Evolutionary conservation across 2,113 vertebrate species (phyloP).

Genomic region (Uria aalge): DNA sequence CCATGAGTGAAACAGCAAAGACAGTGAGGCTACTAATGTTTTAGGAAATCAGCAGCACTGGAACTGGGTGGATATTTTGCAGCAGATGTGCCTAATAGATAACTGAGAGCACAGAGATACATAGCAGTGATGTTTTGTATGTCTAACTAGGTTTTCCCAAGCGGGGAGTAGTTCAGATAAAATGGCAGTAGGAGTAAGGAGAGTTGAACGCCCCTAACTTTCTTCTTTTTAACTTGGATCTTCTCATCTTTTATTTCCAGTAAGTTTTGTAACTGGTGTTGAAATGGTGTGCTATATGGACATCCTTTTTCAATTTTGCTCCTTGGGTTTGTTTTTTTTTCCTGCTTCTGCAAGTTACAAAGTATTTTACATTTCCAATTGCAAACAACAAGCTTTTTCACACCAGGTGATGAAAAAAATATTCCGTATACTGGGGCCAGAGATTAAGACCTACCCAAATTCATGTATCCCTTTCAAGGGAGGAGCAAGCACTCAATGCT

Average conservation of each 20-base stretch:
- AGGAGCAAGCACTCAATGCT: neutral
- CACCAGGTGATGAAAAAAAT: neutral
- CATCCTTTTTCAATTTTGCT: neutral
- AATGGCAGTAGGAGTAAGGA: neutral
- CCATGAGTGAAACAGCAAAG: neutral
- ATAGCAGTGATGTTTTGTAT: neutral
- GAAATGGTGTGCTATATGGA: neutral
- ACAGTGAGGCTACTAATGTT: neutral
- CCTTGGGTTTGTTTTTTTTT: neutral
- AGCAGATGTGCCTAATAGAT: neutral
- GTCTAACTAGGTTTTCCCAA: neutral
- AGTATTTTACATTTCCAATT: neutral
- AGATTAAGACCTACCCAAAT: neutral
- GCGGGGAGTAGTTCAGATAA: neutral
- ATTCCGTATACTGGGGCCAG: neutral
- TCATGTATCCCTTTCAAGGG: neutral
- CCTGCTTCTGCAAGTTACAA: neutral
- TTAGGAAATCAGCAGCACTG: neutral
- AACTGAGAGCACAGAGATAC: neutral
- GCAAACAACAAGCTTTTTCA: neutral
- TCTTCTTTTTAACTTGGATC: neutral
- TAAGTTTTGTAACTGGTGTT: neutral
- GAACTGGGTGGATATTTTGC: neutral
- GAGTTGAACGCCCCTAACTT: neutral
- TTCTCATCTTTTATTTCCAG: neutral